phyloP scores from a whole-genome alignment of 1,140 invertebrate species.

The Samia ricini region DNA sequence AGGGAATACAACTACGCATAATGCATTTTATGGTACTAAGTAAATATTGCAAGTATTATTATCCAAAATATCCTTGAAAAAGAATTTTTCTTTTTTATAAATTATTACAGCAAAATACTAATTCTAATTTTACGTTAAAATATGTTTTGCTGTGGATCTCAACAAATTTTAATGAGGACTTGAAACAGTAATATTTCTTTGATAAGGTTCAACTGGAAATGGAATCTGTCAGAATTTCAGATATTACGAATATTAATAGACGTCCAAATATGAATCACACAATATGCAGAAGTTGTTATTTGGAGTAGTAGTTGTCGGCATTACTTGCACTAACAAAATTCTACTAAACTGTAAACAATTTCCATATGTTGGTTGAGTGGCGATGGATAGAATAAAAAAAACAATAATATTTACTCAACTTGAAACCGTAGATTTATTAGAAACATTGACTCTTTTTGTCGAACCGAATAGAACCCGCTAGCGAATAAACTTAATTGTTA shows the following conservation, averaged over 20 bases:
- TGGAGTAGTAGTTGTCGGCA: background rate
- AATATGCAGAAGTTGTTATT: too few species aligned
- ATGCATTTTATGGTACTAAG: background rate
- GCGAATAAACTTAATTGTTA: constrained; percentile 76
- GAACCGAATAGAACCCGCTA: constrained; percentile 59
- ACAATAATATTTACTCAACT: background rate
- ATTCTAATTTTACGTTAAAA: too few species aligned
- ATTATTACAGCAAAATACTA: too few species aligned
- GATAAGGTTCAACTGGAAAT: too few species aligned
- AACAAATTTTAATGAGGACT: too few species aligned
- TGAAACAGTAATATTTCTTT: too few species aligned
- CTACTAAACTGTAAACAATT: background rate
- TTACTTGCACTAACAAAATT: background rate
- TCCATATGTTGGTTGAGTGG: background rate
- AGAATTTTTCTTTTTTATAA: too few species aligned
- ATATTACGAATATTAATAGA: too few species aligned
- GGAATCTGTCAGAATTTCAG: too few species aligned
- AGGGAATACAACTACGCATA: background rate
- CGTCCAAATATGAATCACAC: too few species aligned
- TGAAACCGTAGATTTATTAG: background rate
- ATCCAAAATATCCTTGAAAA: background rate
- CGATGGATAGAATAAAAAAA: too few species aligned
- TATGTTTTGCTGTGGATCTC: too few species aligned
- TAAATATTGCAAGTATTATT: background rate
- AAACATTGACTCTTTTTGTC: constrained; percentile 32